A percentile compares a stretch with the other conserved stretches of the same genome.
Conservation (phyloP, 1,140 invertebrate genomes). For the Mycetomoellerius zeteki region DNA sequence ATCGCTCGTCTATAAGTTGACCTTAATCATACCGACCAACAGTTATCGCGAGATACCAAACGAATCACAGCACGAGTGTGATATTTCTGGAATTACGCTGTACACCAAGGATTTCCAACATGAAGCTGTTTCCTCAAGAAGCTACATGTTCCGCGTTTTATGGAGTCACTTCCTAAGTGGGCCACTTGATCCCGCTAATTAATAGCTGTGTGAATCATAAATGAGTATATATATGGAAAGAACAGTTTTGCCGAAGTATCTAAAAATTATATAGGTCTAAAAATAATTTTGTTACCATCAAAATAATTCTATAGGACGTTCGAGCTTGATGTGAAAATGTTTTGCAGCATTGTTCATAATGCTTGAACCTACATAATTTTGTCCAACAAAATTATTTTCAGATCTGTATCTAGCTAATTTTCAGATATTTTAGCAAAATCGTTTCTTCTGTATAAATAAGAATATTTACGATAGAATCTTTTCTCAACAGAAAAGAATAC, state of each 20-base stretch:
- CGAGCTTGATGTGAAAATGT: too few relatives aligned
- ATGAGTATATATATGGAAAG: too few relatives aligned
- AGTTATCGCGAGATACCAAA: constrained; percentile 52
- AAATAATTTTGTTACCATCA: too few relatives aligned
- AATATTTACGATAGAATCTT: constrained; percentile 21
- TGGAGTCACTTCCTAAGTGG: constrained; percentile 10
- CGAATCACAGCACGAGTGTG: background rate
- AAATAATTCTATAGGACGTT: too few relatives aligned
- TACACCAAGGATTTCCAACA: background rate
- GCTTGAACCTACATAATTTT: too few relatives aligned
- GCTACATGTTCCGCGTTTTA: constrained; percentile 11
- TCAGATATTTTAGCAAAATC: too few relatives aligned
- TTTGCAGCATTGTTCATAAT: too few relatives aligned
- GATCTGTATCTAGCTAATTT: too few relatives aligned
- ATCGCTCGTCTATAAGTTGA: constrained; percentile 15
- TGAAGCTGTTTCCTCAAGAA: background rate
- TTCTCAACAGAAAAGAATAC: background rate
- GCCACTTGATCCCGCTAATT: constrained; percentile 26
- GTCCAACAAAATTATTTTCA: too few relatives aligned
- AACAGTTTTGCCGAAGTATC: too few relatives aligned
- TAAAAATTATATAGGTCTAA: too few relatives aligned
- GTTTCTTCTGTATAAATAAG: too few relatives aligned
- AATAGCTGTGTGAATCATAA: background rate
- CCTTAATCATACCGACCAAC: constrained; percentile 56
- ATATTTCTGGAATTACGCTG: constrained; percentile 19